Evolutionary conservation across 2,888 invertebrate genomes (phyloP).

Genomic region (Linhomoeus sp.): DNA sequence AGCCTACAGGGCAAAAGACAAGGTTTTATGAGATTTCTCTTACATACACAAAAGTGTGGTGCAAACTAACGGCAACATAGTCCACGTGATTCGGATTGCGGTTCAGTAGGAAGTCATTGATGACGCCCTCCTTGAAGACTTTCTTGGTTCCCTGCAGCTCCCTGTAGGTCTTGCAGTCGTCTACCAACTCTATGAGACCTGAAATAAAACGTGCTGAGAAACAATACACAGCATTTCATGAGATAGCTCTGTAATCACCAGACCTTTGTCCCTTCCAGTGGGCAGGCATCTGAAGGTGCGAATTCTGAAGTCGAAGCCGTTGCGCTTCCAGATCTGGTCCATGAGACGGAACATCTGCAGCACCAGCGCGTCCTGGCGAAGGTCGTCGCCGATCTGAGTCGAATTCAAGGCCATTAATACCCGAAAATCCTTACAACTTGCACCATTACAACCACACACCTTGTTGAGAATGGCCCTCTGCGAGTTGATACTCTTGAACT

Average conservation of each 20-base stretch:
- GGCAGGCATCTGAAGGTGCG: constrained; percentile 84
- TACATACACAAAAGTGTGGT: background rate
- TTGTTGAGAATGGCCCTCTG: constrained; percentile 36
- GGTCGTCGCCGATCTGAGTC: constrained; percentile 80
- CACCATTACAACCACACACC: too few species aligned
- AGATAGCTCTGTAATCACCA: too few species aligned
- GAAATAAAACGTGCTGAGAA: constrained; percentile 1
- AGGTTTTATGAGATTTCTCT: background rate
- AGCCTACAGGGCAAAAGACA: constrained; percentile 40
- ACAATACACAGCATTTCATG: background rate
- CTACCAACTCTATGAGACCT: constrained; percentile 88
- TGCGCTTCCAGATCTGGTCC: constrained; percentile 87
- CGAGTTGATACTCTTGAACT: constrained; percentile 51
- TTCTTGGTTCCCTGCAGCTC: constrained; percentile 94
- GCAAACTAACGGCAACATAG: background rate
- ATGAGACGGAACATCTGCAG: constrained; percentile 88
- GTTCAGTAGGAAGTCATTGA: constrained; percentile 88
- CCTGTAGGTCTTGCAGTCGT: constrained; percentile 78
- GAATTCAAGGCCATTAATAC: too few species aligned
- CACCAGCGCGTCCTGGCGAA: constrained; percentile 87
- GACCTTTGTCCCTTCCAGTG: constrained; percentile 68
- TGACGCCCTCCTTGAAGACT: constrained; percentile 84
- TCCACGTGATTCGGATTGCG: constrained; percentile 44
- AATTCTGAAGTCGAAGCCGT: constrained; percentile 82
- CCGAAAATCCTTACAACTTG: too few species aligned